A percentile compares a stretch with the other conserved stretches of the same genome.
Evolutionary conservation across 1,140 invertebrate genomes (phyloP).

Genomic region (Elymnias hypermnestra): DNA sequence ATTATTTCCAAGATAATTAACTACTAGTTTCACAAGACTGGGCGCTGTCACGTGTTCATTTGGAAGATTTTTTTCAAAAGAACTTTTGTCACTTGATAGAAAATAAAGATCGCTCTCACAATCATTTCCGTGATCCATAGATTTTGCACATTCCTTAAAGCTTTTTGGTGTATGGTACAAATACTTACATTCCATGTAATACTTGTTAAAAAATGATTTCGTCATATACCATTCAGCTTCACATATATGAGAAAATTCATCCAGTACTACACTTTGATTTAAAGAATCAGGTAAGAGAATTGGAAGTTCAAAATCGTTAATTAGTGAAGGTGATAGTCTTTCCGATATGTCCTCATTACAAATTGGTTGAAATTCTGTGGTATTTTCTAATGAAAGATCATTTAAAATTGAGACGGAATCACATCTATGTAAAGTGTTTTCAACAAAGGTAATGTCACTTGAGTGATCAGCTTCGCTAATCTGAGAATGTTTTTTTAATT

Average conservation of each 20-base stretch:
- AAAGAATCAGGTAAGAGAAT: neutral
- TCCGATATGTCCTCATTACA: constrained; percentile 1
- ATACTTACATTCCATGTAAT: neutral
- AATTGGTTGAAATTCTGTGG: neutral
- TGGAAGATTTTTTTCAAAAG: neutral
- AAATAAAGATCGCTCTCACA: constrained; percentile 28
- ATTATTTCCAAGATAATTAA: constrained; percentile 18
- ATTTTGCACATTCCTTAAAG: neutral
- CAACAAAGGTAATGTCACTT: neutral
- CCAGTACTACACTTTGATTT: neutral
- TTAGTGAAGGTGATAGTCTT: constrained; percentile 6
- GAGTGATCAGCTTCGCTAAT: too few relatives aligned
- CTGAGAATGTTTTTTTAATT: neutral
- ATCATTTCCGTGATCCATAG: constrained; percentile 12
- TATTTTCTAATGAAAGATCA: constrained; percentile 11
- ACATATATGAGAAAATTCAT: constrained; percentile 12
- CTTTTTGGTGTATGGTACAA: neutral
- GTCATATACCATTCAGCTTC: constrained; percentile 22
- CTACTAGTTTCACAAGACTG: constrained; percentile 17
- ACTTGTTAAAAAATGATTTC: constrained; percentile 7
- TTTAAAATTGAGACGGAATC: constrained; percentile 43
- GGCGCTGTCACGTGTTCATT: constrained; percentile 12
- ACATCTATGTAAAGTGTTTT: constrained; percentile 2
- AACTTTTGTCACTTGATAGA: too few relatives aligned
- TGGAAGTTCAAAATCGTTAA: constrained; percentile 7